Evolutionary conservation across 2,797 vertebrate genomes (phyloP).

Genomic region (Mormyrops attenuatus): DNA sequence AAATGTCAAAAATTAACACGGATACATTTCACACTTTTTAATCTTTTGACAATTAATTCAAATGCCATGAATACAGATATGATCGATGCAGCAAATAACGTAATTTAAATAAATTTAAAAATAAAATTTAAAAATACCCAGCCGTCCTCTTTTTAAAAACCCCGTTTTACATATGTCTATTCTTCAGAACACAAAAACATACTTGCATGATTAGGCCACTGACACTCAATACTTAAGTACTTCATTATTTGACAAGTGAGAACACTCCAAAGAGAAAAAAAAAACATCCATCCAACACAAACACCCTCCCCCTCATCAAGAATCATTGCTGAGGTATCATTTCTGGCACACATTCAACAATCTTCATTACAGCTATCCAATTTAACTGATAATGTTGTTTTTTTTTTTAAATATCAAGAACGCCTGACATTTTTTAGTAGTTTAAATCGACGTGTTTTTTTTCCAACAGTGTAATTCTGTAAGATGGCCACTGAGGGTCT

Average conservation of each 20-base stretch:
- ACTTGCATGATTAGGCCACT: neutral
- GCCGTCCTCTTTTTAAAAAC: neutral
- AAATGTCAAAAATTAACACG: neutral
- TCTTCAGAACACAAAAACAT: neutral
- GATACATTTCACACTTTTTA: neutral
- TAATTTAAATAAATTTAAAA: neutral
- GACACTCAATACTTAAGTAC: neutral
- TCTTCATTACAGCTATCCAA: neutral
- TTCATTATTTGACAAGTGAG: constrained; percentile 8
- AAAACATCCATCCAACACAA: neutral
- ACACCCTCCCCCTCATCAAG: neutral
- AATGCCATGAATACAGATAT: neutral
- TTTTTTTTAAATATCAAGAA: neutral
- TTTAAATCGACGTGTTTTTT: neutral
- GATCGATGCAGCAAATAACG: neutral
- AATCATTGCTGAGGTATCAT: neutral
- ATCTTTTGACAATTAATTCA: neutral
- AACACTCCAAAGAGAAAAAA: neutral
- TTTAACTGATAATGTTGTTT: neutral
- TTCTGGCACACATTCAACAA: neutral
- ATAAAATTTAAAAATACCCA: neutral
- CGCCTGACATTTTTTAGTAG: neutral
- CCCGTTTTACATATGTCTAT: neutral
- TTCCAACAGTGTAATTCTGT: neutral
- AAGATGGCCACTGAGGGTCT: neutral